phyloP scores from a whole-genome alignment of 2,113 vertebrate genomes.

The mouse (Mus musculus) region GRCm39 chr9:27239501-27240000 shows the following conservation, averaged over 20 bases:
- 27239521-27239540: not conserved
- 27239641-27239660: not conserved
- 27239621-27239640: not conserved
- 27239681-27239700: not conserved
- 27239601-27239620: not conserved
- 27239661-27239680: not conserved
- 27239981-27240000: slow-evolving; percentile 97
- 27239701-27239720: not conserved
- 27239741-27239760: not conserved
- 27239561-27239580: not conserved
- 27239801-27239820: slow-evolving; percentile 99
- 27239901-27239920: slow-evolving; percentile 98
- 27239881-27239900: slow-evolving; percentile 97
- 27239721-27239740: not conserved
- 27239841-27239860: slow-evolving; percentile 99
- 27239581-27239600: not conserved
- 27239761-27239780: slow-evolving; percentile 89
- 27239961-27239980: slow-evolving; percentile 94
- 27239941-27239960: slow-evolving; percentile 95
- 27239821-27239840: slow-evolving; percentile 99
- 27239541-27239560: not conserved
- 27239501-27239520: not conserved
- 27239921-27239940: slow-evolving; percentile 96
- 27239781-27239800: slow-evolving; percentile 99
- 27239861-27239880: slow-evolving; percentile 97